Evolutionary conservation across 2,888 invertebrate genomes (phyloP).

Genomic region (Microctonus brassicae): DNA sequence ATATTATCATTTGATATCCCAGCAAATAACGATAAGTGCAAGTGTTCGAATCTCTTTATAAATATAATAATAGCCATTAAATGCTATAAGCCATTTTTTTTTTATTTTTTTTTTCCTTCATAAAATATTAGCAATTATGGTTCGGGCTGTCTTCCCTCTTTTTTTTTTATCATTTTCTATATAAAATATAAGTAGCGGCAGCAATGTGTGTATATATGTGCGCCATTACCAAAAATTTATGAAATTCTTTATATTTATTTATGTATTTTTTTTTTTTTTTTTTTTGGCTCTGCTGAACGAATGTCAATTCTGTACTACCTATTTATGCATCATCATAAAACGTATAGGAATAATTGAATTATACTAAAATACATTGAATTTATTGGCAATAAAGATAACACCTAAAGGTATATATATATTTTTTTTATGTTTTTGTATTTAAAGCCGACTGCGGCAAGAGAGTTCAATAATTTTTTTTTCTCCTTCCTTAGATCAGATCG

Average conservation of each 20-base stretch:
- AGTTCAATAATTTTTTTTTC: not conserved
- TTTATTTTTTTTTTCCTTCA: not conserved
- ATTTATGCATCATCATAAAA: conserved; percentile 13
- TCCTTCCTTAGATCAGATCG: not conserved
- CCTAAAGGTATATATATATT: conserved; percentile 8
- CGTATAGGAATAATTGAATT: conserved; percentile 26
- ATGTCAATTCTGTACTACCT: not conserved
- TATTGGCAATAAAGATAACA: conserved; percentile 31
- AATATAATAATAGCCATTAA: not conserved
- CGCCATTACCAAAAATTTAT: not conserved
- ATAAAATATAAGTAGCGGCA: not conserved
- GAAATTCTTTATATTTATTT: not conserved
- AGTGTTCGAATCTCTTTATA: not conserved
- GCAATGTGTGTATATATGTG: too few species aligned
- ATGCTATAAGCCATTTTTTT: not conserved
- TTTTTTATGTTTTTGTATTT: conserved; percentile 14
- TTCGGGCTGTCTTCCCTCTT: not conserved
- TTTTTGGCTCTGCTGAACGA: conserved; percentile 2
- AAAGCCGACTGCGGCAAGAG: conserved; percentile 21
- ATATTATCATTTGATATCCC: conserved; percentile 10
- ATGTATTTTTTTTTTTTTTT: not conserved
- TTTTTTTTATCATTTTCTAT: not conserved
- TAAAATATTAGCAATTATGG: not conserved
- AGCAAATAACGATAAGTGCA: not conserved
- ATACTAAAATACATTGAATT: conserved; percentile 35